Percentiles rank a stretch among this genome's conserved stretches.
phyloP scores from a whole-genome alignment of 1,140 invertebrate genomes.

The Ips nitidus region DNA sequence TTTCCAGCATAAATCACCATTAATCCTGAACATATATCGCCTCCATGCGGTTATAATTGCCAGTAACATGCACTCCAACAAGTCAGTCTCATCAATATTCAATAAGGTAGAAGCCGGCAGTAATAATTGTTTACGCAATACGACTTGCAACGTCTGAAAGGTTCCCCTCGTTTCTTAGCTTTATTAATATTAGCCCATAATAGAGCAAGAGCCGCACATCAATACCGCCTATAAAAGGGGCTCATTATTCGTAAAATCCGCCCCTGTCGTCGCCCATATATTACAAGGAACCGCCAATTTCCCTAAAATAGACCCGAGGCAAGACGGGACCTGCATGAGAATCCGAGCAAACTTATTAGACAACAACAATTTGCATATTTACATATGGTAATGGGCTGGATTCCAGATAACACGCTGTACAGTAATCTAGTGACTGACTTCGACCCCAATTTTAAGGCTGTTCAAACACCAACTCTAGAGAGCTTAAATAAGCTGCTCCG shows the following conservation, averaged over 20 bases:
- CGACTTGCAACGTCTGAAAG: too few relatives aligned
- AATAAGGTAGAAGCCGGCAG: too few relatives aligned
- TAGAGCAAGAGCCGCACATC: constrained; percentile 1
- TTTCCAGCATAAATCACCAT: too few relatives aligned
- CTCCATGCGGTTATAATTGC: too few relatives aligned
- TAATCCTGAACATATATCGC: too few relatives aligned
- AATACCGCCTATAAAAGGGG: constrained; percentile 13
- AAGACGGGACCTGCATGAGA: constrained; percentile 39
- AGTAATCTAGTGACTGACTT: constrained; percentile 36
- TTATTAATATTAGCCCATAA: too few relatives aligned
- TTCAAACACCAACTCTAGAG: constrained; percentile 21
- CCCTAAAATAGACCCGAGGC: constrained; percentile 38
- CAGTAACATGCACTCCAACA: too few relatives aligned
- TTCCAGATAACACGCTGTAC: constrained; percentile 37
- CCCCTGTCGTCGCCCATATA: constrained; percentile 26
- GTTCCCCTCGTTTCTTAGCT: too few relatives aligned
- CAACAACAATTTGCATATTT: constrained; percentile 46
- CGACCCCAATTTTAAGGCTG: constrained; percentile 28
- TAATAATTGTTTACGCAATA: too few relatives aligned
- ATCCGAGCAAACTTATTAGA: constrained; percentile 42
- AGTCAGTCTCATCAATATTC: too few relatives aligned
- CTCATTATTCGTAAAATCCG: constrained; percentile 17
- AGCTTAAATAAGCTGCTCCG: constrained; percentile 18
- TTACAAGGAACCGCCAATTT: constrained; percentile 36
- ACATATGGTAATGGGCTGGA: constrained; percentile 42